phyloP scores from a whole-genome alignment of 2,888 invertebrate genomes.

The Deilephila elpenor region DNA sequence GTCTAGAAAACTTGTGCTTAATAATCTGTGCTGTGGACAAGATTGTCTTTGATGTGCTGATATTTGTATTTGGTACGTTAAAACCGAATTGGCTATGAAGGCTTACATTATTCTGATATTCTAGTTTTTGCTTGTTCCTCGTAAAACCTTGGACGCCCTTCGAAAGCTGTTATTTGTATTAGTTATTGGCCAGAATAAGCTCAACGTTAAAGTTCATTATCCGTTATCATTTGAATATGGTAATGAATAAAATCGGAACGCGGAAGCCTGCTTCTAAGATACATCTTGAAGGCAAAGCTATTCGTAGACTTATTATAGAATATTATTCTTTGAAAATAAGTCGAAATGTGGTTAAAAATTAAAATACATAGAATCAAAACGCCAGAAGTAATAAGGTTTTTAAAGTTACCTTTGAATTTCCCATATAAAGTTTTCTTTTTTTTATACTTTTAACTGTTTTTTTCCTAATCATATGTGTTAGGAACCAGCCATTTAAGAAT shows the following conservation, averaged over 20 bases:
- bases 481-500: too few relatives aligned
- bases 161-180: slow-evolving; percentile 24
- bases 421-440: too few relatives aligned
- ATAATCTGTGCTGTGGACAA: background rate
- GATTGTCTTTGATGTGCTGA: background rate
- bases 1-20: background rate
- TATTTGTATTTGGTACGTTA: background rate
- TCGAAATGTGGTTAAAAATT: too few relatives aligned
- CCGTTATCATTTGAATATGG: slow-evolving; percentile 34
- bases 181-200: background rate
- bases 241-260: slow-evolving; percentile 36
- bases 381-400: too few relatives aligned
- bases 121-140: too few relatives aligned
- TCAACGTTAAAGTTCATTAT: slow-evolving; percentile 37
- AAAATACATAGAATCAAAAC: too few relatives aligned
- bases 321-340: too few relatives aligned
- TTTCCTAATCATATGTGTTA: too few relatives aligned
- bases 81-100: background rate
- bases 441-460: too few relatives aligned
- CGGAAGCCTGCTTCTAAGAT: slow-evolving; percentile 2
- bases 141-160: slow-evolving; percentile 10
- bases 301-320: too few relatives aligned
- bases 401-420: too few relatives aligned
- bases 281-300: background rate
- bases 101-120: background rate